A percentile compares a stretch with the other conserved stretches of the same genome.
Evolutionary conservation across 2,797 vertebrate genomes (phyloP).

Genomic region (Eleutherodactylus coqui): DNA sequence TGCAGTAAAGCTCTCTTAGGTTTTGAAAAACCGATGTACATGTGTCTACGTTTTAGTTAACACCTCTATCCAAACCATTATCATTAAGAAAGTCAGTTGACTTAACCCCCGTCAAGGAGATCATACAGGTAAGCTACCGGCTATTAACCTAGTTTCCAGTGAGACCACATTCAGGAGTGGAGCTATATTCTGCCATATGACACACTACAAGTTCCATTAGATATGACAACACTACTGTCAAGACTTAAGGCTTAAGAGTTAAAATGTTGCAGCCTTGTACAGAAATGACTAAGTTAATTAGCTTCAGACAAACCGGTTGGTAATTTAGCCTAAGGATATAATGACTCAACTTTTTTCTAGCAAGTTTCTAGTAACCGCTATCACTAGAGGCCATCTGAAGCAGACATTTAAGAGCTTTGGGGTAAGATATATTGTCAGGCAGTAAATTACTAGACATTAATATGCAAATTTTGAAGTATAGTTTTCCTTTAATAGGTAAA

Average conservation of each 20-base stretch:
- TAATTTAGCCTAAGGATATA: constrained; percentile 49
- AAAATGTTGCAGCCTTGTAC: constrained; percentile 5
- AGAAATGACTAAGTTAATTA: constrained; percentile 32
- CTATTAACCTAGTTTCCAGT: too few species aligned
- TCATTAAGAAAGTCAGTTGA: too few species aligned
- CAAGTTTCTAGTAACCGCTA: constrained; percentile 47
- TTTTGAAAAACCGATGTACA: too few species aligned
- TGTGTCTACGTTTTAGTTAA: too few species aligned
- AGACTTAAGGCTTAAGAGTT: constrained; percentile 52
- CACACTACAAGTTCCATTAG: background rate
- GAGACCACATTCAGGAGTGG: too few species aligned
- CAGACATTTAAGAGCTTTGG: constrained; percentile 45
- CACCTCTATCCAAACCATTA: too few species aligned
- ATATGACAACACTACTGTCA: too few species aligned
- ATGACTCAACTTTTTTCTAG: constrained; percentile 56
- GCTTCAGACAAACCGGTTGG: constrained; percentile 51
- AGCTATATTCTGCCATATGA: background rate
- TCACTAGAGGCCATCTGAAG: constrained; percentile 8
- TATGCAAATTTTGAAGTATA: constrained; percentile 68
- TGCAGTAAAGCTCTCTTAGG: too few species aligned
- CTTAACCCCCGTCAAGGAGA: too few species aligned
- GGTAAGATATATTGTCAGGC: constrained; percentile 66
- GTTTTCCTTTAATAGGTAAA: constrained; percentile 59
- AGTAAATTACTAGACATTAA: constrained; percentile 66
- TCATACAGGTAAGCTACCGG: too few species aligned